These are phyloP conservation scores for Eristalinus aeneus DNA, from an alignment of 2,888 invertebrate species.

Conservation along the genomic window DNA sequence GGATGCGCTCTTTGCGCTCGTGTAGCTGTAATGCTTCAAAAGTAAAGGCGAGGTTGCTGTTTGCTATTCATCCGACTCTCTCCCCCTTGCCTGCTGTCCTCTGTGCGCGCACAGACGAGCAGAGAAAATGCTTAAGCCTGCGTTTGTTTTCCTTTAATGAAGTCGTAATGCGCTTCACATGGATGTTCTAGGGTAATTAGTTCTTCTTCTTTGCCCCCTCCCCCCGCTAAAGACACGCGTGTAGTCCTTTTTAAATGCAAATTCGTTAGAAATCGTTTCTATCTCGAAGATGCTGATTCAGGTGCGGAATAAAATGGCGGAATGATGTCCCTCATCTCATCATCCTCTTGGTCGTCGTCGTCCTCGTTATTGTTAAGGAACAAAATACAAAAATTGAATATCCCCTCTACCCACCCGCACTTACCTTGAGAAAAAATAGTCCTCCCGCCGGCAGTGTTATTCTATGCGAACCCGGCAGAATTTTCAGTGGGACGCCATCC, in stretches of 20 bases:
- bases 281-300: slow-evolving; percentile 2
- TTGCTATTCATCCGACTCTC: not conserved
- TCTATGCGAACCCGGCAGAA: slow-evolving; percentile 86
- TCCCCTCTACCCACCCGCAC: slow-evolving; percentile 49
- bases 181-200: slow-evolving; percentile 67
- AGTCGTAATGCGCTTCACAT: slow-evolving; percentile 70
- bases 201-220: slow-evolving; percentile 40
- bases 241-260: slow-evolving; percentile 56
- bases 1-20: slow-evolving; percentile 66
- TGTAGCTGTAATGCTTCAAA: not conserved
- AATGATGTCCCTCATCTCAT: not conserved
- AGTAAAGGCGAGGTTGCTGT: not conserved
- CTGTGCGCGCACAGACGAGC: not conserved
- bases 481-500: slow-evolving; percentile 83
- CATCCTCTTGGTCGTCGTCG: not conserved
- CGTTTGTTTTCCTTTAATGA: slow-evolving; percentile 71
- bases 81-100: not conserved
- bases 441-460: slow-evolving; percentile 89
- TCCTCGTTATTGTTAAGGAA: slow-evolving; percentile 51
- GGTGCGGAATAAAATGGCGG: not conserved
- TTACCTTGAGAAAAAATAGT: slow-evolving; percentile 88
- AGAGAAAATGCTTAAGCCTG: slow-evolving; percentile 65
- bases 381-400: slow-evolving; percentile 61
- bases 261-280: slow-evolving; percentile 42
- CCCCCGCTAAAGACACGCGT: not conserved